phyloP scores from a whole-genome alignment of 2,888 invertebrate species.

The Campopleginae sp. region DNA sequence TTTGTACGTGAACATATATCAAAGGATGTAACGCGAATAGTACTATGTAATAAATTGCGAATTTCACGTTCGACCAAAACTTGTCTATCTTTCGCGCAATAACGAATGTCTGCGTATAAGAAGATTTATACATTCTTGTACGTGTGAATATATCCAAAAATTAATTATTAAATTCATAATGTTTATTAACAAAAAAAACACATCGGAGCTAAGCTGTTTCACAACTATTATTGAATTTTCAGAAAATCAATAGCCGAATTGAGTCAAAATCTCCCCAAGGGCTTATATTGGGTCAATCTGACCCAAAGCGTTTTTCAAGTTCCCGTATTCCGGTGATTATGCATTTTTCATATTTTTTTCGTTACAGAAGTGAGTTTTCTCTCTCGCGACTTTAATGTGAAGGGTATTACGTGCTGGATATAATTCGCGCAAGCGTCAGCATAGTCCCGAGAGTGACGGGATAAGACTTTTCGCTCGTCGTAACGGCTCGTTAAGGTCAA shows the following conservation, averaged over 20 bases:
- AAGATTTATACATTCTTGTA: background rate
- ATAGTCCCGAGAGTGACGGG: conserved; percentile 67
- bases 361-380: conserved; percentile 33
- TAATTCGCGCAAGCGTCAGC: conserved; percentile 21
- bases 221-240: too few relatives aligned
- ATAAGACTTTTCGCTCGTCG: conserved; percentile 59
- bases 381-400: conserved; percentile 41
- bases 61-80: conserved; percentile 56
- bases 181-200: too few relatives aligned
- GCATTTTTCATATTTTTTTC: conserved; percentile 1
- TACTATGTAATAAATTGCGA: conserved; percentile 55
- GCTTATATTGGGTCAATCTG: too few relatives aligned
- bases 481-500: conserved; percentile 72
- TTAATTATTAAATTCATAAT: background rate
- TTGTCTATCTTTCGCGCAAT: conserved; percentile 18
- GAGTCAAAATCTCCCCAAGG: too few relatives aligned
- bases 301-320: too few relatives aligned
- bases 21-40: conserved; percentile 10
- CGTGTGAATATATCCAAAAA: background rate
- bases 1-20: conserved; percentile 5
- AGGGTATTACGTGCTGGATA: conserved; percentile 56
- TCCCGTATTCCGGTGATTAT: too few relatives aligned
- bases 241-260: too few relatives aligned
- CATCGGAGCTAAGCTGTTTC: too few relatives aligned
- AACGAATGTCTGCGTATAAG: background rate